Evolutionary conservation across 1,140 invertebrate species (phyloP).

Genomic region (Caenorhabditis elegans): WBcel235 BX284606.5:8244001-8244500

Average conservation of each 20-base stretch:
- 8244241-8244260: not conserved
- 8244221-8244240: not conserved
- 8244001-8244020: not conserved
- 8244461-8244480: constrained; percentile 1
- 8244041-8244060: not conserved
- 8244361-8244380: not conserved
- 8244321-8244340: not conserved
- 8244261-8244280: not conserved
- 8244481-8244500: not conserved
- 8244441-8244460: not conserved
- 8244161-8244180: not conserved
- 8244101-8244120: constrained; percentile 13
- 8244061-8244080: not conserved
- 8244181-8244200: not conserved
- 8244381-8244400: constrained; percentile 13
- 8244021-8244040: not conserved
- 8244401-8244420: not conserved
- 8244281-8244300: not conserved
- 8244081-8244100: not conserved
- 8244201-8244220: not conserved
- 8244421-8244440: not conserved
- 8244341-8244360: not conserved
- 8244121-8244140: constrained; percentile 35
- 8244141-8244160: constrained; percentile 16
- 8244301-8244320: not conserved